A percentile compares a stretch with the other conserved stretches of the same genome.
phyloP scores from a whole-genome alignment of 2,888 invertebrate genomes.

The Apocheima hispidaria region DNA sequence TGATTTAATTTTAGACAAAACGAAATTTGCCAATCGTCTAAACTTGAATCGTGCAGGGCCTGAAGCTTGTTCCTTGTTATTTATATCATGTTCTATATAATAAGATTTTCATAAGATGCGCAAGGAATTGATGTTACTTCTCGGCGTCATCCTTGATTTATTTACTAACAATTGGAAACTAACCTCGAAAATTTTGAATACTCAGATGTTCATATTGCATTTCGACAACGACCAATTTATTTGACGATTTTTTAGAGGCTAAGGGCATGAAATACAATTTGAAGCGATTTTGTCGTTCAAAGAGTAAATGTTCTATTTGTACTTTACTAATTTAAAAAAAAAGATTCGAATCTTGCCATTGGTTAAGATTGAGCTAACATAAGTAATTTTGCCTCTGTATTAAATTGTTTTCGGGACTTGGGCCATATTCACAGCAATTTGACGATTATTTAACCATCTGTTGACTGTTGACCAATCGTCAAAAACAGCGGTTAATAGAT shows the following conservation, averaged over 20 bases:
- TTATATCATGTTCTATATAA: constrained; percentile 30
- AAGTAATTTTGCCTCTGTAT: constrained; percentile 52
- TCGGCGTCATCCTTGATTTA: constrained; percentile 51
- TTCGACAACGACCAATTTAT: constrained; percentile 44
- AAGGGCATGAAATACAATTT: constrained; percentile 19
- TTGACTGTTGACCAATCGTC: background rate
- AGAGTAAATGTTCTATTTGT: constrained; percentile 2
- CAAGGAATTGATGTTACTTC: constrained; percentile 41
- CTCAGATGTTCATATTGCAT: constrained; percentile 50
- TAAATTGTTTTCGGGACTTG: constrained; percentile 24
- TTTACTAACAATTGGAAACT: constrained; percentile 28
- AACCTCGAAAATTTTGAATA: constrained; percentile 52
- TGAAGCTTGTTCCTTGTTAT: constrained; percentile 43
- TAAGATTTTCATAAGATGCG: constrained; percentile 45
- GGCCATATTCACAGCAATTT: background rate
- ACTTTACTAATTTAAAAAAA: constrained; percentile 35
- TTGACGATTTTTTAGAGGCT: constrained; percentile 39
- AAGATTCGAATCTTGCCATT: constrained; percentile 67
- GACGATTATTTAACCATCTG: background rate
- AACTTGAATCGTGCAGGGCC: constrained; percentile 14
- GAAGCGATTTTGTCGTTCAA: constrained; percentile 4
- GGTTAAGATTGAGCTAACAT: constrained; percentile 47
- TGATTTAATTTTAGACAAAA: background rate
- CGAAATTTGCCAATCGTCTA: background rate
- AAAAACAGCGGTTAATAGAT: background rate